These are phyloP conservation scores for Psophia crepitans DNA, from an alignment of 2,113 vertebrate species.

Conservation along the genomic window DNA sequence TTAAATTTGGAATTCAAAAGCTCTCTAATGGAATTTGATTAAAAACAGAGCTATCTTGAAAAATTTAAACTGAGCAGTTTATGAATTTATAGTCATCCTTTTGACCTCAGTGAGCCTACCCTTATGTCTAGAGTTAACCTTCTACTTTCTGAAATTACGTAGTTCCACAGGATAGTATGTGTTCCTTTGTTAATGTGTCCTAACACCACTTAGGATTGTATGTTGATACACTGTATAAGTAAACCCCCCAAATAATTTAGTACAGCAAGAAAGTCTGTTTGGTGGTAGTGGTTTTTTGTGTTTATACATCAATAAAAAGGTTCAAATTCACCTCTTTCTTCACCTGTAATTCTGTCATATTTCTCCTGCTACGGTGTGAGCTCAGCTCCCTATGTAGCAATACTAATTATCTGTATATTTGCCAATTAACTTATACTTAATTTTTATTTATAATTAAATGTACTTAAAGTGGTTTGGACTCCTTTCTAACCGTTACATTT, in stretches of 20 bases:
- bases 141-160: background rate
- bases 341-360: background rate
- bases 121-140: background rate
- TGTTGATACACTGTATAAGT: background rate
- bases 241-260: background rate
- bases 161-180: background rate
- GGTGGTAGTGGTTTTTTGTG: background rate
- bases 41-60: background rate
- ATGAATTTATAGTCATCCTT: background rate
- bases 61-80: background rate
- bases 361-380: background rate
- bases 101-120: background rate
- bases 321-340: background rate
- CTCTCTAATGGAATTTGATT: background rate
- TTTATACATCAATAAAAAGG: background rate
- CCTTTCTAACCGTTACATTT: background rate
- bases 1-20: background rate
- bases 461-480: background rate
- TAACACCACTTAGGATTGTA: background rate
- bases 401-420: background rate
- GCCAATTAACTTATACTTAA: background rate
- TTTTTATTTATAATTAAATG: background rate
- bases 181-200: background rate
- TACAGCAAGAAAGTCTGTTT: background rate
- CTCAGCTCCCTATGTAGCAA: background rate